These are phyloP conservation scores for Spilosoma lubricipeda DNA, from an alignment of 2,888 invertebrate species.

Conservation along the genomic window DNA sequence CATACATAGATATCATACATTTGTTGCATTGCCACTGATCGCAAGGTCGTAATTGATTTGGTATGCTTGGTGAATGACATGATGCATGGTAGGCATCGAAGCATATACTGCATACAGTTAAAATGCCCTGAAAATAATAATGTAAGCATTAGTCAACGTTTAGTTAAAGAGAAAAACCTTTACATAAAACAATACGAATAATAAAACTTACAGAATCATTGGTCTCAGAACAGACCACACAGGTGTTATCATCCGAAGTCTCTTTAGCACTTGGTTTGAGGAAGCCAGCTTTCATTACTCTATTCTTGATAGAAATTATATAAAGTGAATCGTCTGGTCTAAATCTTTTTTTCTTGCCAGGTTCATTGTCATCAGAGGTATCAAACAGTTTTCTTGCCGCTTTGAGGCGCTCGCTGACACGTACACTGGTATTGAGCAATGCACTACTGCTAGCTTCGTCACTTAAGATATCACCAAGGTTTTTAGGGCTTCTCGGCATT, in stretches of 20 bases:
- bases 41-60: slow-evolving; percentile 85
- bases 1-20: slow-evolving; percentile 80
- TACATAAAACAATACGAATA: background rate
- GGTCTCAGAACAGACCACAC: slow-evolving; percentile 92
- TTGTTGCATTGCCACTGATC: slow-evolving; percentile 91
- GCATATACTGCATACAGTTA: slow-evolving; percentile 93
- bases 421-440: slow-evolving; percentile 75
- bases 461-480: slow-evolving; percentile 68
- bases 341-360: slow-evolving; percentile 89
- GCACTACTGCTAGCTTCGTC: slow-evolving; percentile 63
- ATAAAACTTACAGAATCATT: slow-evolving; percentile 88
- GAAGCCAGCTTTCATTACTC: slow-evolving; percentile 67
- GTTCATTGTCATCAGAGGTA: slow-evolving; percentile 93
- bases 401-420: slow-evolving; percentile 88
- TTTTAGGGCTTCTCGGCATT: slow-evolving; percentile 78
- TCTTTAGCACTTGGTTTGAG: slow-evolving; percentile 69
- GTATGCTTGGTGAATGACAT: slow-evolving; percentile 91
- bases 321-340: slow-evolving; percentile 88
- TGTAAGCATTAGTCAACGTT: no score
- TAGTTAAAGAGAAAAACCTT: no score
- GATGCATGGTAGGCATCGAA: slow-evolving; percentile 94
- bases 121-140: slow-evolving; percentile 85
- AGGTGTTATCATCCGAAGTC: slow-evolving; percentile 92
- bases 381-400: slow-evolving; percentile 95
- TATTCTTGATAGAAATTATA: slow-evolving; percentile 86